Conservation (phyloP, 2,797 vertebrate species). For the Hirundo rustica region DNA sequence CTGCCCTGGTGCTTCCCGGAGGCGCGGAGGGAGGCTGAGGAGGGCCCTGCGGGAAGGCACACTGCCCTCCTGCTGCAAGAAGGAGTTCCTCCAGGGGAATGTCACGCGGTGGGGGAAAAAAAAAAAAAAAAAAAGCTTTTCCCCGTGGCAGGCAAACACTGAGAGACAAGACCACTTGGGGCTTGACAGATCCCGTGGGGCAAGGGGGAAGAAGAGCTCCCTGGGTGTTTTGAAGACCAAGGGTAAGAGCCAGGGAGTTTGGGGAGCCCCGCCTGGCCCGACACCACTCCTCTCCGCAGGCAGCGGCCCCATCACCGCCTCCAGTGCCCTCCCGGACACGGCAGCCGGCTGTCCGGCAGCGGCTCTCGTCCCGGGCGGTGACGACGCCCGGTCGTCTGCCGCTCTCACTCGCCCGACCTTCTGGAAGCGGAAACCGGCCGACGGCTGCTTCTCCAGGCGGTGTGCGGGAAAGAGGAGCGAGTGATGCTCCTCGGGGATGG, state of each 20-base stretch:
- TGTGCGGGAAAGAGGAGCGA: not conserved
- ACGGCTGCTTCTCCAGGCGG: not conserved
- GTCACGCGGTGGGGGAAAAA: not conserved
- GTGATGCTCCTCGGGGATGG: not conserved
- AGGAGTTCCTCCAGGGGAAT: constrained; percentile 23
- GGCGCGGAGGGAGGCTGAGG: not conserved
- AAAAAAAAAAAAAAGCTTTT: not conserved
- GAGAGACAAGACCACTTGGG: not conserved
- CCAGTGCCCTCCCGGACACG: not conserved
- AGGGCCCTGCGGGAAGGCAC: not conserved
- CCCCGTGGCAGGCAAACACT: not conserved
- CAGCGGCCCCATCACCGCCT: not conserved
- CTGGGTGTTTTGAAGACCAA: constrained; percentile 34
- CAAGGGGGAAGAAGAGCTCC: not conserved
- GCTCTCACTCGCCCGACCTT: not conserved
- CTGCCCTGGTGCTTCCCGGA: not conserved
- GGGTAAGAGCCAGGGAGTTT: not conserved
- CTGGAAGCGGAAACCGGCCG: not conserved
- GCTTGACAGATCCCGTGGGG: not conserved
- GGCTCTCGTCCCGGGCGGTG: not conserved
- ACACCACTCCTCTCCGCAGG: not conserved
- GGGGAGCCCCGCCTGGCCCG: not conserved
- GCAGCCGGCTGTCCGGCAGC: not conserved
- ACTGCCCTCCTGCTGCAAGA: not conserved
- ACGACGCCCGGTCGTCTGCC: not conserved